Conservation (phyloP, 2,888 invertebrate species). For the Scaptomyza flava region DNA sequence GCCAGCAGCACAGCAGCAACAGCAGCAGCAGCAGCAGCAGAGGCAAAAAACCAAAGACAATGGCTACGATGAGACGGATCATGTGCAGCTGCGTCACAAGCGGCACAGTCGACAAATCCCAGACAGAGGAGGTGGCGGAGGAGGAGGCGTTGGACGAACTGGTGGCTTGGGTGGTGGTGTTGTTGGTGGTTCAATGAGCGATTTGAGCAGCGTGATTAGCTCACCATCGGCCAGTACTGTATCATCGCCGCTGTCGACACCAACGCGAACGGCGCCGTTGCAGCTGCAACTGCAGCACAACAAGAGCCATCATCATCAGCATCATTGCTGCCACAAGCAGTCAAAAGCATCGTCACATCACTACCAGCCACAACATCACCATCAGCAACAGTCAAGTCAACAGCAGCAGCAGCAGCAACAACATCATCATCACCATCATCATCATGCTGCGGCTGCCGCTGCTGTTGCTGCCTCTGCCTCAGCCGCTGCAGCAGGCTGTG, state of each 20-base stretch:
- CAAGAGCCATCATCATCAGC: constrained; percentile 37
- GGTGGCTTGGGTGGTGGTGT: constrained; percentile 22
- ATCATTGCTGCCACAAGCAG: constrained; percentile 78
- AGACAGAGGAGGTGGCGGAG: constrained; percentile 54
- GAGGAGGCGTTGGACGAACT: constrained; percentile 11
- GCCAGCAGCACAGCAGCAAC: too few relatives aligned
- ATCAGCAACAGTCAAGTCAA: constrained; percentile 37
- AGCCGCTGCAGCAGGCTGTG: constrained; percentile 40
- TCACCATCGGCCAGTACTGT: constrained; percentile 81
- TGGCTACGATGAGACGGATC: constrained; percentile 76
- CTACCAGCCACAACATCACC: constrained; percentile 55
- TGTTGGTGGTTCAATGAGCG: constrained; percentile 69
- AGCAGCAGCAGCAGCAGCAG: constrained; percentile 39
- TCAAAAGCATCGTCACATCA: constrained; percentile 41
- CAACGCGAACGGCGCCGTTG: constrained; percentile 78
- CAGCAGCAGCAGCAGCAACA: constrained; percentile 53
- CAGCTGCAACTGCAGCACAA: constrained; percentile 65
- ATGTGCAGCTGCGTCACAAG: constrained; percentile 79
- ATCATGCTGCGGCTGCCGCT: constrained; percentile 46
- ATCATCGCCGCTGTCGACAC: constrained; percentile 81
- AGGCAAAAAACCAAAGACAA: constrained; percentile 60
- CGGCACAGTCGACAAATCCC: constrained; percentile 61
- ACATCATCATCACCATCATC: constrained; percentile 55
- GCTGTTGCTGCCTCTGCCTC: constrained; percentile 29
- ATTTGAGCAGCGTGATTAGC: constrained; percentile 80